A percentile compares a stretch with the other conserved stretches of the same genome.
Evolutionary conservation across 2,797 vertebrate genomes (phyloP).

Genomic region (Rhinophrynus dorsalis): DNA sequence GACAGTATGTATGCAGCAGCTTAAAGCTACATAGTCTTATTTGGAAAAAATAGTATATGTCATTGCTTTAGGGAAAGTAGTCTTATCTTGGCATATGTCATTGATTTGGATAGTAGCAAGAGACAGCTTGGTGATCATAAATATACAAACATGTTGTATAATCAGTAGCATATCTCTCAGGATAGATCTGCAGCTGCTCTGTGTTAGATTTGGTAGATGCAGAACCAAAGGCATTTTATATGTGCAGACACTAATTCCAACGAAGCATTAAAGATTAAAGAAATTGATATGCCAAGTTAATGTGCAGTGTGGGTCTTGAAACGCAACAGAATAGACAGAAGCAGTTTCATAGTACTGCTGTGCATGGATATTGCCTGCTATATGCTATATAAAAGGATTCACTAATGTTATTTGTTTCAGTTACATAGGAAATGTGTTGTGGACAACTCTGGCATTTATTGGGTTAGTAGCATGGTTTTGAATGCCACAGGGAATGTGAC

Average conservation of each 20-base stretch:
- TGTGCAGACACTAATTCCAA: constrained; percentile 18
- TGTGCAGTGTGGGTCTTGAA: constrained; percentile 4
- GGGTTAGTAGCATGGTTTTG: no score
- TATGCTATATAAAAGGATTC: constrained; percentile 18
- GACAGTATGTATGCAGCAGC: neutral
- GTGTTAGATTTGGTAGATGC: constrained; percentile 5
- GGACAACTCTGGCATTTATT: no score
- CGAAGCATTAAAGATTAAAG: constrained; percentile 21
- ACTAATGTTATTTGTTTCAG: constrained; percentile 35
- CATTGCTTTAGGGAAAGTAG: constrained; percentile 16
- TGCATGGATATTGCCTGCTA: constrained; percentile 32
- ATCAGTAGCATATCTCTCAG: constrained; percentile 15
- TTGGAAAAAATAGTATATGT: neutral
- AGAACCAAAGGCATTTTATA: neutral
- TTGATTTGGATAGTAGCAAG: constrained; percentile 24
- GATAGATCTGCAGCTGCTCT: constrained; percentile 24
- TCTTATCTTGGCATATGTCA: constrained; percentile 38
- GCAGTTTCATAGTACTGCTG: neutral
- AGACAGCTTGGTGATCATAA: constrained; percentile 34
- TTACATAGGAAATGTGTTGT: no score
- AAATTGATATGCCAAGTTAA: constrained; percentile 22
- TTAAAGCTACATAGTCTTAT: neutral
- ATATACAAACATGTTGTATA: constrained; percentile 16
- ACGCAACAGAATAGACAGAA: neutral
- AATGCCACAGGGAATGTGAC: no score